Evolutionary conservation across 2,113 vertebrate genomes (phyloP).

Genomic region (Centropristis striata): DNA sequence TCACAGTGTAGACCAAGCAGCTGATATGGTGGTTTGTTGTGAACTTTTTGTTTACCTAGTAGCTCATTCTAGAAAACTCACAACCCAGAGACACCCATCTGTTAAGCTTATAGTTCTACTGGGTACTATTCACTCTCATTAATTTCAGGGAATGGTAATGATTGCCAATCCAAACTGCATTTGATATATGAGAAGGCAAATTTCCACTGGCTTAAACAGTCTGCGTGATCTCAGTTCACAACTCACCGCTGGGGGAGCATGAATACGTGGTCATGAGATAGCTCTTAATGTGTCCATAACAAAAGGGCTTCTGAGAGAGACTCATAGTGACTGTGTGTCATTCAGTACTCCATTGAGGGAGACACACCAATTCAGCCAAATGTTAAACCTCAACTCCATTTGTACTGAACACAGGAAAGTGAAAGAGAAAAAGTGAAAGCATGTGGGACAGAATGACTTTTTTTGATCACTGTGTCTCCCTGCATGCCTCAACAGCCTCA

Average conservation of each 20-base stretch:
- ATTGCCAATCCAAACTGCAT: constrained; percentile 15
- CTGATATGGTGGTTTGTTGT: neutral
- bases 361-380: neutral
- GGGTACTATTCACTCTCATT: neutral
- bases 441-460: constrained; percentile 15
- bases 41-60: neutral
- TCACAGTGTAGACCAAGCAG: neutral
- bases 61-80: neutral
- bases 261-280: constrained; percentile 72
- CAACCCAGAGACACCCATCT: neutral
- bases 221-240: constrained; percentile 21
- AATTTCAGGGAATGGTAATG: neutral
- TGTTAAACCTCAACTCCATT: neutral
- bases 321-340: constrained; percentile 25
- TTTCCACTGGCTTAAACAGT: constrained; percentile 32
- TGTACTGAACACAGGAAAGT: neutral
- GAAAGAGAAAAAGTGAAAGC: constrained; percentile 23
- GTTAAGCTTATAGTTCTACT: neutral
- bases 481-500: constrained; percentile 51
- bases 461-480: constrained; percentile 16
- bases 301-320: constrained; percentile 42
- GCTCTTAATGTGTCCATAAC: constrained; percentile 52
- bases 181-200: constrained; percentile 33
- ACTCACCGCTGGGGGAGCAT: constrained; percentile 48
- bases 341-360: neutral